Conservation (phyloP, 2,797 vertebrate species). For the Jordanella pulchra region DNA sequence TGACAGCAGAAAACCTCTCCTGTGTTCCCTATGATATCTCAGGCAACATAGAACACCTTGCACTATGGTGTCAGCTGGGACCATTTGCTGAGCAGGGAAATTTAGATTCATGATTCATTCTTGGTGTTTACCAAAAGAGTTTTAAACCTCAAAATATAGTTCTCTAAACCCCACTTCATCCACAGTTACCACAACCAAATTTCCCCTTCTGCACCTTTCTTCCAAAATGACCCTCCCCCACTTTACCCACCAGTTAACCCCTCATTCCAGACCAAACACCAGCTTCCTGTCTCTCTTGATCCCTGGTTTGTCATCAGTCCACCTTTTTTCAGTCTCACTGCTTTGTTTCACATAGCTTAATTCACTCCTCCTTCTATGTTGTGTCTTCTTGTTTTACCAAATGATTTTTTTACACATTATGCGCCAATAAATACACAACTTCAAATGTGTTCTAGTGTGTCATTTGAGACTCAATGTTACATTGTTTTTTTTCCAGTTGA, state of each 20-base stretch:
- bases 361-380: neutral
- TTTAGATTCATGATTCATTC: neutral
- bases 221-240: slow-evolving; percentile 59
- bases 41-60: slow-evolving; percentile 7
- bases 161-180: neutral
- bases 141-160: neutral
- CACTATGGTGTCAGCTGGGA: neutral
- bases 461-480: no score
- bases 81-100: neutral
- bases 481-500: no score
- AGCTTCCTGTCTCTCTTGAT: slow-evolving; percentile 66
- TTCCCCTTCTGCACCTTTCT: slow-evolving; percentile 44
- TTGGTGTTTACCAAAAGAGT: slow-evolving; percentile 1
- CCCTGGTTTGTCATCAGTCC: slow-evolving; percentile 31
- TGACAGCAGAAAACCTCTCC: slow-evolving; percentile 24
- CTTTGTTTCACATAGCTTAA: slow-evolving; percentile 9
- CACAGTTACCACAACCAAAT: slow-evolving; percentile 12
- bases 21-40: slow-evolving; percentile 7
- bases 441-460: neutral
- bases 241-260: slow-evolving; percentile 48
- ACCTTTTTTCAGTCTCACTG: slow-evolving; percentile 43
- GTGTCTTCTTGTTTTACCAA: neutral
- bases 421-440: neutral
- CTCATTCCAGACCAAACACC: slow-evolving; percentile 66
- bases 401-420: slow-evolving; percentile 7